Evolutionary conservation across 2,888 invertebrate genomes (phyloP), one percentile per base, ranked within the genome.

Genomic region (Nycteola revayana): DNA sequence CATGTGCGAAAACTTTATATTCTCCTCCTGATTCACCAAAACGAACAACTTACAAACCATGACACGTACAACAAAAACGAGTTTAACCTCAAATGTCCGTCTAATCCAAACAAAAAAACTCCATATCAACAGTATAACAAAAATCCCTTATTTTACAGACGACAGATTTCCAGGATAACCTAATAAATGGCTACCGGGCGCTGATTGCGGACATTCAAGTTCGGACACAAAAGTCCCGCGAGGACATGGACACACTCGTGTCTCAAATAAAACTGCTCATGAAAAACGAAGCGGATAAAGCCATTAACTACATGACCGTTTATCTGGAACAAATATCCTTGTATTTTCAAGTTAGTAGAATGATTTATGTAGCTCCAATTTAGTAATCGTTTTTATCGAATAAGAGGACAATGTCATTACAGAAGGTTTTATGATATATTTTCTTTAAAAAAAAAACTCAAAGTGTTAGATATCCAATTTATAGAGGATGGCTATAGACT

Each of bases 271-370:
- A 88, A 44, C 64, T 88, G 0, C 74, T 88, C 10, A 88, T 88
- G 88, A 88, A 88, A 43, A 88, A 88, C 31, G 88, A 88, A 51
- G 88, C 88, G 1, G 88, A 88, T 33, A 88, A 88, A 46, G 86
- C 88, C 1, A 87, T 87, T 10, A 88, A 87, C 54, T 88, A 88
- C 43, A 88, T 88, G 88, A 87, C 88, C 1, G 82, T 88, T 2
- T 88, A 88, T 45, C 69, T 88, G 29, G 88, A 88, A 58, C 88
- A 88, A 49, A 88, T 88, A 47, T 88, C 87, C 0, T 53, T 88
- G 33, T 88, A 88, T 46, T 88, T 87, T 54, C 88, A 88, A 75
- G 88, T 87, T 47, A 47, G 42, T 33, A 7, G 7, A 11, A 9
- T 7, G 24, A 25, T 11, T n/a, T n/a, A n/a, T n/a, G n/a, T n/a